These are phyloP conservation scores for Rhynchomys soricoides DNA, from an alignment of 2,113 vertebrate species.

Conservation along the genomic window DNA sequence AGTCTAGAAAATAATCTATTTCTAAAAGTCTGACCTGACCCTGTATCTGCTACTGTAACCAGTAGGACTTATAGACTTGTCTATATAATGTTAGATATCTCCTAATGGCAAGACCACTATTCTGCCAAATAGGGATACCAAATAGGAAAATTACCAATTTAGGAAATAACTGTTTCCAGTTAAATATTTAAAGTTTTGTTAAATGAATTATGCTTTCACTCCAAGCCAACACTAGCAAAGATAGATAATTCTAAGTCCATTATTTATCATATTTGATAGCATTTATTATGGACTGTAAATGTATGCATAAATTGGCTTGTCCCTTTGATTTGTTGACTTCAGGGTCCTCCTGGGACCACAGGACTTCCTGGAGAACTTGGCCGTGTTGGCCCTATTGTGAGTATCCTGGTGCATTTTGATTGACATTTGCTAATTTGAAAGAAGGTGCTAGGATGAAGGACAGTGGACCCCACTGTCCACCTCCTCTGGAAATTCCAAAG, in stretches of 20 bases:
- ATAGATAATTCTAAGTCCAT: neutral
- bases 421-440: slow-evolving; percentile 52
- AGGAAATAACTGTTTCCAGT: slow-evolving; percentile 8
- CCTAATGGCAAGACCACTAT: neutral
- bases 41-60: neutral
- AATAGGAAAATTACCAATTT: neutral
- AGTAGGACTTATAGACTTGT: neutral
- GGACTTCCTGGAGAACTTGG: slow-evolving; percentile 95
- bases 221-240: slow-evolving; percentile 21
- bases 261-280: neutral
- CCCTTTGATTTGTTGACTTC: slow-evolving; percentile 68
- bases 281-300: slow-evolving; percentile 25
- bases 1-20: neutral
- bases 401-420: slow-evolving; percentile 80
- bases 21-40: neutral
- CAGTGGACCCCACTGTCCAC: neutral
- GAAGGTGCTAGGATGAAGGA: neutral
- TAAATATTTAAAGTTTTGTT: slow-evolving; percentile 7
- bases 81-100: neutral
- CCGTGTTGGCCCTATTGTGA: slow-evolving; percentile 91
- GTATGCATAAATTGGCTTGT: neutral
- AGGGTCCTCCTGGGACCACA: slow-evolving; percentile 94
- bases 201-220: slow-evolving; percentile 1
- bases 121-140: slow-evolving; percentile 25
- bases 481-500: neutral